Percentiles rank a stretch among this genome's conserved stretches.
Conservation (phyloP, 2,797 vertebrate species). For the Coracias cyanogaster region DNA sequence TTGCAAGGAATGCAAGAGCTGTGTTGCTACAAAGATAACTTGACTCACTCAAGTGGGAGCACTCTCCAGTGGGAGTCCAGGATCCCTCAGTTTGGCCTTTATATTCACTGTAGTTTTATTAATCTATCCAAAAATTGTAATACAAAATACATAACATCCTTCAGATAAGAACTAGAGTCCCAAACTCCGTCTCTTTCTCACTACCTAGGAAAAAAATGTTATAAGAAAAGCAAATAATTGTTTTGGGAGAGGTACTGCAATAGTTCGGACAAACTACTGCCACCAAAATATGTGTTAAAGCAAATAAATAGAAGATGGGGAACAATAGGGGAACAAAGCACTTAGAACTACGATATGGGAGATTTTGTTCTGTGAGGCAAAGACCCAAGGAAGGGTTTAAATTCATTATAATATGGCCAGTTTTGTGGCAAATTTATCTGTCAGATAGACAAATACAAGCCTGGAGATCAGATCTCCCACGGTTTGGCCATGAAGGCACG, state of each 20-base stretch:
- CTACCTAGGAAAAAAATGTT: neutral
- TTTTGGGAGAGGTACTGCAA: neutral
- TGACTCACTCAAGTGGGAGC: too few species aligned
- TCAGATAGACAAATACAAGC: neutral
- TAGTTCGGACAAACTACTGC: neutral
- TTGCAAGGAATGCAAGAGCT: neutral
- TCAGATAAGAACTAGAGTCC: neutral
- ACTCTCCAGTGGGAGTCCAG: neutral
- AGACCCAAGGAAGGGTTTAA: neutral
- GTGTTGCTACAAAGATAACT: neutral
- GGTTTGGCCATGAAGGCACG: neutral
- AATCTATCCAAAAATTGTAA: neutral
- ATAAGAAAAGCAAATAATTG: neutral
- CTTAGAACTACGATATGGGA: neutral
- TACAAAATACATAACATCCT: neutral
- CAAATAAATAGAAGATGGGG: neutral
- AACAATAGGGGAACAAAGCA: neutral
- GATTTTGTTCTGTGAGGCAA: neutral
- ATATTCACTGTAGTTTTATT: neutral
- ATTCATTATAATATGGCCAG: neutral
- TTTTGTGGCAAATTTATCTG: neutral
- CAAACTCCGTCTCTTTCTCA: neutral
- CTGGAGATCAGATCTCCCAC: neutral
- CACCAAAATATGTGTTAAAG: neutral
- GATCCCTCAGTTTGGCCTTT: neutral